Base-by-base conservation (phyloP, 2,113 vertebrate species). In the Mesembrinibis cayennensis region DNA sequence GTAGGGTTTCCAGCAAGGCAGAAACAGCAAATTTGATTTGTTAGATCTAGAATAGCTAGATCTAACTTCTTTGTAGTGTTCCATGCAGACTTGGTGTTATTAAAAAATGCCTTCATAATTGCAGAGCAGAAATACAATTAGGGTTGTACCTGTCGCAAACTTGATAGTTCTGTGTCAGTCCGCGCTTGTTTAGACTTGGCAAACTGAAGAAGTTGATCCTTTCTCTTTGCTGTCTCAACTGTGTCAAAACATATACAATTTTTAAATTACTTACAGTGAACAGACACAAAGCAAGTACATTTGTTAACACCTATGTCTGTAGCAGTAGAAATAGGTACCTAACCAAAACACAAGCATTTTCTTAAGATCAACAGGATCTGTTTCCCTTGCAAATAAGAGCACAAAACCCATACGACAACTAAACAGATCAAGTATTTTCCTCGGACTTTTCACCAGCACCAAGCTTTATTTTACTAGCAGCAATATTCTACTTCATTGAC, bases 151-250 rank as follows among this genome's bases (percentile, higher is more conserved):
- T 99, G 98, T 34, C 96, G 97, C 65, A 99, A 96, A 85, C 94
- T 98, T 67, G 96, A 97, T 7, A 99, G 97, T 50, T 99, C 99
- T 1, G 97, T 96, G n/a, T 98, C 98, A 10, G 97, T 98, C 47
- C 98, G 97, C 2, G 97, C 98, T 92, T 99, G 99, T 91, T 99
- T 99, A 20, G 99, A 99, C 91, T 98, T 99, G 45, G 98, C 97
- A 27, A 98, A 95, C 11, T 98, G 98, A 62, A 99, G 98, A 65
- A 99, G 97, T 30, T 99, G 98, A 30, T 99, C 98, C 82, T 98
- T 99, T 91, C 99, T 98, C 90, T 95, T 97, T 49, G 98, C 98
- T 76, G 98, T 98, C 94, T 99, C 99, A 49, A 95, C 99, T 99
- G 97, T 96, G 93, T 55, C 58, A 94, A 93, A 95, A 82, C 67